Conservation (phyloP, 2,888 invertebrate species). For the Chrysomela aeneicollis region DNA sequence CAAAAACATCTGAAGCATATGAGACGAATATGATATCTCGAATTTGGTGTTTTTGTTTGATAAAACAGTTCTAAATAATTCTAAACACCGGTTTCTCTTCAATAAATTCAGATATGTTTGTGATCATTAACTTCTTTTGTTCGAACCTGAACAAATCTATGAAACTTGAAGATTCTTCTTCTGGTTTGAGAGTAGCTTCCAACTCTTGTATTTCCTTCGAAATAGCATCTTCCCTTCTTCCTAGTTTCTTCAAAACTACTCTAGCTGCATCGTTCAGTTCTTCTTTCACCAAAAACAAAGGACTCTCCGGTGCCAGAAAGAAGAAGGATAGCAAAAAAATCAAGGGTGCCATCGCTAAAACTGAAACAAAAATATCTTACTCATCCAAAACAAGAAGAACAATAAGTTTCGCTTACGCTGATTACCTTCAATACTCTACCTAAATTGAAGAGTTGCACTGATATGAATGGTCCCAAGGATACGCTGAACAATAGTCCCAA, state of each 20-base stretch:
- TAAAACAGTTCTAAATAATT: no score
- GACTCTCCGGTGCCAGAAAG: slow-evolving; percentile 83
- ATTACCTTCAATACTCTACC: slow-evolving; percentile 15
- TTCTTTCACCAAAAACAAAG: slow-evolving; percentile 71
- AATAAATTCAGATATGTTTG: no score
- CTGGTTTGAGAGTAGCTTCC: slow-evolving; percentile 19
- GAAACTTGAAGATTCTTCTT: slow-evolving; percentile 7
- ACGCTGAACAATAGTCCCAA: slow-evolving; percentile 61
- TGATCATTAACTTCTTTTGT: neutral
- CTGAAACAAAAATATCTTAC: slow-evolving; percentile 53
- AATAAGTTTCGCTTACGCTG: neutral
- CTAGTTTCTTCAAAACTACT: slow-evolving; percentile 70
- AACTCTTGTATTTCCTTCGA: slow-evolving; percentile 34
- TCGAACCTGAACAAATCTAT: slow-evolving; percentile 29
- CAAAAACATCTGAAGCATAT: no score
- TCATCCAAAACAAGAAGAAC: slow-evolving; percentile 46
- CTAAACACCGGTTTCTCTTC: no score
- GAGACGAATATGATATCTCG: no score
- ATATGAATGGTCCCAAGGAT: slow-evolving; percentile 28
- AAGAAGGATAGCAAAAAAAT: slow-evolving; percentile 67
- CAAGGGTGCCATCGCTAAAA: slow-evolving; percentile 64
- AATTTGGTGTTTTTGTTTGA: no score
- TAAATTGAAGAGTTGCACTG: slow-evolving; percentile 22
- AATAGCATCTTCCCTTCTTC: slow-evolving; percentile 57
- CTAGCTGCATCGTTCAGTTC: slow-evolving; percentile 70